Evolutionary conservation across 1,140 invertebrate species (phyloP).

Genomic region (Paramacrobiotus metropolitanus): DNA sequence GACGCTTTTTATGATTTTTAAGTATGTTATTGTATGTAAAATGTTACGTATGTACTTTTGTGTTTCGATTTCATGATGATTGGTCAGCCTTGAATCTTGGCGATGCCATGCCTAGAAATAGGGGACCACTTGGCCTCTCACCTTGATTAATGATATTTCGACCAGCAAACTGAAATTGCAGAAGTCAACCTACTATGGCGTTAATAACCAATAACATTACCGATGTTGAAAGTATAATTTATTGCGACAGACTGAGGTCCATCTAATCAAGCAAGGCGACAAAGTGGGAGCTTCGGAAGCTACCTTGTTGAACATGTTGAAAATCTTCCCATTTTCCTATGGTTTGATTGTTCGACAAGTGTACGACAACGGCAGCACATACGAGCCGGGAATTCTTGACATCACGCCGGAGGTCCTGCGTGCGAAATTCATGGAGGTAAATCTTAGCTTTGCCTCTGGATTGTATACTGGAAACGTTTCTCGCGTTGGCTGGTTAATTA

Average conservation of each 20-base stretch:
- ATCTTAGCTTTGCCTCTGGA: constrained; percentile 8
- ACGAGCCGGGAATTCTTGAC: constrained; percentile 83
- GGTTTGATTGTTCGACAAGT: constrained; percentile 68
- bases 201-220: too few relatives aligned
- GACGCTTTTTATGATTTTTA: too few relatives aligned
- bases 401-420: constrained; percentile 88
- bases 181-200: too few relatives aligned
- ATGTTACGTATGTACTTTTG: too few relatives aligned
- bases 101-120: neutral
- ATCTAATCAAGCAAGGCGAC: constrained; percentile 74
- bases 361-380: constrained; percentile 93
- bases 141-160: neutral
- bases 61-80: too few relatives aligned
- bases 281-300: constrained; percentile 96
- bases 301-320: constrained; percentile 96
- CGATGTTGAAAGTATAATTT: too few relatives aligned
- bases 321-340: constrained; percentile 97
- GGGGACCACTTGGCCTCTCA: neutral
- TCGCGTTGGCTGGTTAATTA: constrained; percentile 16
- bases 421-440: constrained; percentile 52
- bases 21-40: too few relatives aligned
- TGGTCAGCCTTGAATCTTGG: neutral
- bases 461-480: neutral
- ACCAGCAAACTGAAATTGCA: neutral
- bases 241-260: constrained; percentile 57